Evolutionary conservation across 2,113 vertebrate genomes (phyloP).

Genomic region (Heloderma charlesbogerti): DNA sequence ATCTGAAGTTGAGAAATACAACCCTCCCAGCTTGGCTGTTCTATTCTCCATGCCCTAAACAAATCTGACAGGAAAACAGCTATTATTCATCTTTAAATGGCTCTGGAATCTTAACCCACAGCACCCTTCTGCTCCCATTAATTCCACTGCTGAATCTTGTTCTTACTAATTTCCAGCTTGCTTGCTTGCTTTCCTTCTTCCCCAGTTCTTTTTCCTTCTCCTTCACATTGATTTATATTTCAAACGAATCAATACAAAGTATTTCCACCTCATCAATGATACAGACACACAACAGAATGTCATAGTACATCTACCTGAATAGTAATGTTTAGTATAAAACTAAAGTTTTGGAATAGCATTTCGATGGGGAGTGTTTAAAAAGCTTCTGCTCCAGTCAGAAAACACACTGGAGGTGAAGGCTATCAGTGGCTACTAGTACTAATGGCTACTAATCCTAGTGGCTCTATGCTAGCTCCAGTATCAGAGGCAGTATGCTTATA

Average conservation of each 20-base stretch:
- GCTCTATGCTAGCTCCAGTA: no score
- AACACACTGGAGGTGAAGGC: no score
- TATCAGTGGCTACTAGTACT: no score
- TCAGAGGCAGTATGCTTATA: no score
- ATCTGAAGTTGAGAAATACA: conserved; percentile 71
- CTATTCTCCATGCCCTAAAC: conserved; percentile 55
- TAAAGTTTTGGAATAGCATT: neutral
- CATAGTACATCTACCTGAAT: neutral
- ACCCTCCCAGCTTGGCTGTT: conserved; percentile 62
- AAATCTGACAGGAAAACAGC: conserved; percentile 57
- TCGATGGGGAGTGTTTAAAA: neutral
- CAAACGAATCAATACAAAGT: conserved; percentile 26
- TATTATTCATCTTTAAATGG: conserved; percentile 57
- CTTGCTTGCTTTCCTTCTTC: neutral
- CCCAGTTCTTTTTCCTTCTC: conserved; percentile 10
- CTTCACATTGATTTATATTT: conserved; percentile 25
- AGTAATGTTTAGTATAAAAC: conserved; percentile 10
- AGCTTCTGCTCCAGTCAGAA: neutral
- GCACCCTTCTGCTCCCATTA: conserved; percentile 3
- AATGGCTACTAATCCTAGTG: no score
- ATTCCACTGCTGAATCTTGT: conserved; percentile 40
- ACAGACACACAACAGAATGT: neutral
- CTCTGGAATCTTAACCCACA: conserved; percentile 38
- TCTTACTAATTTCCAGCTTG: conserved; percentile 36
- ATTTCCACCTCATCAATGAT: conserved; percentile 20